These are phyloP conservation scores for Petrocephalus zakoni DNA, from an alignment of 2,113 vertebrate genomes.

Conservation along the genomic window DNA sequence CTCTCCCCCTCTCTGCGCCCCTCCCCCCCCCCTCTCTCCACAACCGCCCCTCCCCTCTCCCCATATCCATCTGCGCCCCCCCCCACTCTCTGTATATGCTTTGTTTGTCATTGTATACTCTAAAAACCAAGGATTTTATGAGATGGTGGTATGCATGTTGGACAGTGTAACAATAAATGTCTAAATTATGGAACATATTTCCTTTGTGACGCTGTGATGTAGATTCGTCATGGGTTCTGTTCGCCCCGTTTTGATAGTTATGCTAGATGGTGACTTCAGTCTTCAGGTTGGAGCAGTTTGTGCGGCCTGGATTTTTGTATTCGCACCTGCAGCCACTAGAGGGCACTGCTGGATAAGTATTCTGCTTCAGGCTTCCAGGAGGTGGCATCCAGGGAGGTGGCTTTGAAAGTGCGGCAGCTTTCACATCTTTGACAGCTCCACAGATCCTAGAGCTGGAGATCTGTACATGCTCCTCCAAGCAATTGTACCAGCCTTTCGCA, in stretches of 20 bases:
- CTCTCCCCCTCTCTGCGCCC: too few relatives aligned
- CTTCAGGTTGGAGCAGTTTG: not conserved
- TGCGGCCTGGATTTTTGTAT: not conserved
- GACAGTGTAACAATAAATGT: constrained; percentile 27
- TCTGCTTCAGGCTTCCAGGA: not conserved
- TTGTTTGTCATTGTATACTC: constrained; percentile 16
- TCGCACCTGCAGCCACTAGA: not conserved
- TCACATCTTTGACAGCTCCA: not conserved
- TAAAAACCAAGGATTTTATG: constrained; percentile 25
- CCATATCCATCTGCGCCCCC: too few relatives aligned
- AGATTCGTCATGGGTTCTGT: not conserved
- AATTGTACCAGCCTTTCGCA: not conserved
- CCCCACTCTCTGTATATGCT: too few relatives aligned
- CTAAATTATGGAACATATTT: constrained; percentile 15
- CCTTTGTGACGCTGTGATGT: too few relatives aligned
- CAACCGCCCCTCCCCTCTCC: too few relatives aligned
- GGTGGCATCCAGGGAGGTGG: not conserved
- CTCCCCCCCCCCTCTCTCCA: too few relatives aligned
- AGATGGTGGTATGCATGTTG: constrained; percentile 23
- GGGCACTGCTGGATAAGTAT: not conserved
- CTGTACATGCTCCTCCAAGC: not conserved
- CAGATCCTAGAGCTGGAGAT: not conserved
- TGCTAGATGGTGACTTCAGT: not conserved
- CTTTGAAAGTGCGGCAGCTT: not conserved
- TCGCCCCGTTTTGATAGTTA: not conserved